Base-by-base conservation (phyloP, 2,113 vertebrate species). In the Callionymus lyra region DNA sequence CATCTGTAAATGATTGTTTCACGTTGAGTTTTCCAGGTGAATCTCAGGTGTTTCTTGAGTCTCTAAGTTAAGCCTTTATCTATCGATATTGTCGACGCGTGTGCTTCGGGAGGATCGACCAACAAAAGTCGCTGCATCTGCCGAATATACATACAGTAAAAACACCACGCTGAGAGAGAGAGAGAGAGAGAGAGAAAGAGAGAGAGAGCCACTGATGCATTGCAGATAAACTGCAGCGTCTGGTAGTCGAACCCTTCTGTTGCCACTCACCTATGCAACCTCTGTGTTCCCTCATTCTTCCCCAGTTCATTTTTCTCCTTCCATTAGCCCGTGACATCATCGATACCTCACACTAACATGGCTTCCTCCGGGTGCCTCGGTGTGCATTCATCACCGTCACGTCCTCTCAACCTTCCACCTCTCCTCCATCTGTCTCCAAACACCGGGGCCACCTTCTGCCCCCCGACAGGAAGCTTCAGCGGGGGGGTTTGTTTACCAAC, bases 211-310 rank as follows among this genome's bases (percentile, higher is more conserved):
- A 74, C 74, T 87, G 85, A 86, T 87, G 86, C 86, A 87, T 86
- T 87, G 86, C 84, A 86, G 86, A 86, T 86, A 85, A 86, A 86
- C 84, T 87, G 84, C 84, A 84, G 60, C 50, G 16, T 27, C 21
- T 41, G n/a, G n/a, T n/a, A n/a, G n/a, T n/a, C n/a, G n/a, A 69
- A 74, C 74, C 73, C 80, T 79, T 80, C 82, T 81, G 61, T 65
- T 38, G 54, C 57, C 55, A 35, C 36, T 43, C 47, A 53, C 47
- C 34, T 41, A 16, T 66, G 38, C 42, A 47, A 12, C 42, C 35
- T 33, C 48, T 32, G 35, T 27, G 9, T 8, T n/a, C 38, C 33
- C 17, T 36, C 44, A 43, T 45, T 41, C 40, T 45, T 43, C 42
- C 21, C n/a, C 59, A 59, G 47, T 56, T 60, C 53, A 43, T 53